phyloP scores from a whole-genome alignment of 1,140 invertebrate species.

The Amyelois transitella region DNA sequence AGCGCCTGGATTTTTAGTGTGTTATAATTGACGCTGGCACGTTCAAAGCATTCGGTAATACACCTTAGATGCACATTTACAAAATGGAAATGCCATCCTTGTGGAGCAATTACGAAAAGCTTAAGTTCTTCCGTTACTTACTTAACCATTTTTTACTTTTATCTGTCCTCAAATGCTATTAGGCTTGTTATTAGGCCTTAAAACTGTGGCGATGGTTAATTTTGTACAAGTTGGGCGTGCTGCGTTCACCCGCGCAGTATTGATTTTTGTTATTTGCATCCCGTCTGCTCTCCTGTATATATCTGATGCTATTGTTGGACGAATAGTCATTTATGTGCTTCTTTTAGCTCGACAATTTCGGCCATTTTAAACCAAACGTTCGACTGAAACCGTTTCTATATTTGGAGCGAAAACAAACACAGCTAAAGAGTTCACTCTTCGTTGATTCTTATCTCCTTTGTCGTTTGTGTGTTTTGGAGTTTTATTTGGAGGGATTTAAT shows the following conservation, averaged over 20 bases:
- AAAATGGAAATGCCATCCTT: too few relatives aligned
- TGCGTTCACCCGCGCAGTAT: slow-evolving; percentile 54
- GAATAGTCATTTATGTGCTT: slow-evolving; percentile 52
- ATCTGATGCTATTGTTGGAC: slow-evolving; percentile 63
- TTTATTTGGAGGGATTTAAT: slow-evolving; percentile 1
- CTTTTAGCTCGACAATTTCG: slow-evolving; percentile 29
- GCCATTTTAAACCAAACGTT: not conserved
- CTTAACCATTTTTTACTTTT: too few relatives aligned
- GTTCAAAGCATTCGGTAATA: too few relatives aligned
- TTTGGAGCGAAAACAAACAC: not conserved
- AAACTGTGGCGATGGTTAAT: slow-evolving; percentile 51
- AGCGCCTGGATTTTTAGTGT: too few relatives aligned
- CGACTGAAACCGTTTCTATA: slow-evolving; percentile 4
- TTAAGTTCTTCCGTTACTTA: too few relatives aligned
- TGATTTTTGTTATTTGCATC: slow-evolving; percentile 74
- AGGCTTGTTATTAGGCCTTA: slow-evolving; percentile 29
- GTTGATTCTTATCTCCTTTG: slow-evolving; percentile 5
- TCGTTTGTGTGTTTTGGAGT: not conserved
- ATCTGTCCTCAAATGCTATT: too few relatives aligned
- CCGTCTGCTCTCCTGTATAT: slow-evolving; percentile 59
- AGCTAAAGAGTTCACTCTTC: not conserved
- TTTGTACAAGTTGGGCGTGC: slow-evolving; percentile 55
- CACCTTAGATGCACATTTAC: too few relatives aligned
- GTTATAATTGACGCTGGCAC: too few relatives aligned
- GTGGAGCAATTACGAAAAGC: too few relatives aligned